Conservation (phyloP, 1,140 invertebrate genomes). For the Micrasema minimum region DNA sequence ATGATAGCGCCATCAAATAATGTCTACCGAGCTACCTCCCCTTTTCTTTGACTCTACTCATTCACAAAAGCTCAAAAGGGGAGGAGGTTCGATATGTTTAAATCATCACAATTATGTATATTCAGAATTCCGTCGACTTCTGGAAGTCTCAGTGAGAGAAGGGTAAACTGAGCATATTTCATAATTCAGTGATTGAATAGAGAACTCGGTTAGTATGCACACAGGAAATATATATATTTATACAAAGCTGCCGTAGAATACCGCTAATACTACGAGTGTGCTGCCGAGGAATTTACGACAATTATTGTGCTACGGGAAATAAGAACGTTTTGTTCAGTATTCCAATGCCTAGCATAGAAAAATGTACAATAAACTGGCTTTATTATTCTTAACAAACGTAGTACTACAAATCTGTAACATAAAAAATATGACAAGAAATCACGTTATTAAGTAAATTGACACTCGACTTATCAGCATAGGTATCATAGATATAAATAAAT, state of each 20-base stretch:
- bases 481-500: too few relatives aligned
- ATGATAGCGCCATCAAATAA: constrained; percentile 41
- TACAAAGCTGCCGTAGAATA: neutral
- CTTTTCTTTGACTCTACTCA: neutral
- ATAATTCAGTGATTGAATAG: constrained; percentile 44
- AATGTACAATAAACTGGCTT: too few relatives aligned
- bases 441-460: too few relatives aligned
- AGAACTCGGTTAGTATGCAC: constrained; percentile 23
- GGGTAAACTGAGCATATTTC: constrained; percentile 37
- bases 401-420: too few relatives aligned
- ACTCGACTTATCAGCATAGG: too few relatives aligned
- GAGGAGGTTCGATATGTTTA: constrained; percentile 39
- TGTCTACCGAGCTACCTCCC: constrained; percentile 2
- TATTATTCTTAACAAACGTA: too few relatives aligned
- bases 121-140: constrained; percentile 9
- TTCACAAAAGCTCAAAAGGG: neutral
- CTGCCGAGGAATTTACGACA: constrained; percentile 25
- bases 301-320: constrained; percentile 1
- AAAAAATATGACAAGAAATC: too few relatives aligned
- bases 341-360: neutral
- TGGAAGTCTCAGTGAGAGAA: constrained; percentile 13
- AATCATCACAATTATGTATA: constrained; percentile 43
- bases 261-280: neutral
- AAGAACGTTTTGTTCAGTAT: constrained; percentile 21
- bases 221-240: neutral